Percentiles rank a stretch among this genome's conserved stretches.
Conservation (phyloP, 1,140 invertebrate genomes). For the Lordiphosa clarofinis region DNA sequence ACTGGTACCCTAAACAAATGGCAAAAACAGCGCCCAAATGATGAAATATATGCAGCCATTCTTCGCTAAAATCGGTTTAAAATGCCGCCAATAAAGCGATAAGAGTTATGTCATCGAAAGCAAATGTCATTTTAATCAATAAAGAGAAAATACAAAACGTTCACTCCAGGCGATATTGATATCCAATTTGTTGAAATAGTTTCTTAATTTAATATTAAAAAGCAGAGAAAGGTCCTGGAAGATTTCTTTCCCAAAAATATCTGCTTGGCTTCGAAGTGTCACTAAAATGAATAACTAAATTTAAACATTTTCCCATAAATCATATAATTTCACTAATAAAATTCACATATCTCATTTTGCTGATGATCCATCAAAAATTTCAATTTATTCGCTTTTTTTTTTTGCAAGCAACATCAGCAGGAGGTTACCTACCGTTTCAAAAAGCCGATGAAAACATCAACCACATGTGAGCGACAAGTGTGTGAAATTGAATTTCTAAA, state of each 20-base stretch:
- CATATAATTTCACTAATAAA: conserved; percentile 13
- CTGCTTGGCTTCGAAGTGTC: too few species aligned
- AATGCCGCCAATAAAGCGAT: conserved; percentile 17
- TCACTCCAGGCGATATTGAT: too few species aligned
- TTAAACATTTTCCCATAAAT: conserved; percentile 9
- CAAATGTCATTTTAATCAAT: too few species aligned
- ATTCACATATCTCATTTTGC: conserved; percentile 13
- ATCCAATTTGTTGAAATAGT: too few species aligned
- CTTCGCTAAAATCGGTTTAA: conserved; percentile 23
- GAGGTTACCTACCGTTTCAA: conserved; percentile 19
- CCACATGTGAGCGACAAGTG: conserved; percentile 57
- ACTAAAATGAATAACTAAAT: too few species aligned
- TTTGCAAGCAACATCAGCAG: conserved; percentile 42
- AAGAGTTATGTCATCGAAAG: conserved; percentile 24
- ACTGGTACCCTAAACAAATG: conserved; percentile 25
- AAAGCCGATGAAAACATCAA: conserved; percentile 58
- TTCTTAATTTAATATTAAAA: too few species aligned
- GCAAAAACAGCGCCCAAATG: conserved; percentile 24
- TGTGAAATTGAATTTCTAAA: conserved; percentile 65
- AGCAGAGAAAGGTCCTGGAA: too few species aligned
- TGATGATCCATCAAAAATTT: conserved; percentile 56
- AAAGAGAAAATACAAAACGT: too few species aligned
- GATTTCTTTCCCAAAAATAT: too few species aligned
- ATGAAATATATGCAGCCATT: conserved; percentile 41
- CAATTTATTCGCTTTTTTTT: conserved; percentile 28